phyloP scores from a whole-genome alignment of 1,140 invertebrate genomes.

The Cylas formicarius region DNA sequence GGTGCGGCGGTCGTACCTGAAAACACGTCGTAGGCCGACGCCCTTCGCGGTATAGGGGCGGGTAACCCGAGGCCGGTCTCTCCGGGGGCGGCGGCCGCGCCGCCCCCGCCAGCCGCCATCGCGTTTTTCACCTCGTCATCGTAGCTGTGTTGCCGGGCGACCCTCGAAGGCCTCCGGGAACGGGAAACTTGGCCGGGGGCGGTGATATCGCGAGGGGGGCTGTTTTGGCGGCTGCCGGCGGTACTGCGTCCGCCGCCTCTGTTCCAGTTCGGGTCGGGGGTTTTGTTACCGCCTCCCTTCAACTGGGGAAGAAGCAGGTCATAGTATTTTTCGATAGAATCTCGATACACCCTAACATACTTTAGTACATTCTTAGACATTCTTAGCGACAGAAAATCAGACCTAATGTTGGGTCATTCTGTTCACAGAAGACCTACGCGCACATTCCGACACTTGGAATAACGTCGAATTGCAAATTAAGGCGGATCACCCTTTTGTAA shows the following conservation, averaged over 20 bases:
- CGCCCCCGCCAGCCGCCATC: slow-evolving; percentile 29
- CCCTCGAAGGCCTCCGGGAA: slow-evolving; percentile 58
- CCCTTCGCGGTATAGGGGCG: slow-evolving; percentile 60
- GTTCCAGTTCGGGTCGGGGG: slow-evolving; percentile 35
- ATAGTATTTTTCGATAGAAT: slow-evolving; percentile 1
- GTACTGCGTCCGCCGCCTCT: slow-evolving; percentile 42
- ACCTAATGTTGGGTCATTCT: no score
- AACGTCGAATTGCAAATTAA: no score
- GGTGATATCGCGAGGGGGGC: slow-evolving; percentile 40
- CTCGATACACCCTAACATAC: no score
- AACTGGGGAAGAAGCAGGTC: slow-evolving; percentile 28
- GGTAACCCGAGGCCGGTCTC: slow-evolving; percentile 54
- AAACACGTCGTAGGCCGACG: slow-evolving; percentile 75
- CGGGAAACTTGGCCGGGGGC: slow-evolving; percentile 38
- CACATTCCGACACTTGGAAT: no score
- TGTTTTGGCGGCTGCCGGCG: slow-evolving; percentile 45
- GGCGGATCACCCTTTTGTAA: no score
- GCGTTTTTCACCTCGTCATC: slow-evolving; percentile 63
- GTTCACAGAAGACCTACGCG: no score
- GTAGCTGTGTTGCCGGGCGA: slow-evolving; percentile 69
- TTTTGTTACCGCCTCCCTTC: slow-evolving; percentile 35
- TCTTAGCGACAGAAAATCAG: no score
- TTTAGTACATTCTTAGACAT: no score
- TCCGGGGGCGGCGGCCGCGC: slow-evolving; percentile 30
- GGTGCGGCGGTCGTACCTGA: no score